Evolutionary conservation across 2,797 vertebrate genomes (phyloP).

Genomic region (Pelodytes ibericus): DNA sequence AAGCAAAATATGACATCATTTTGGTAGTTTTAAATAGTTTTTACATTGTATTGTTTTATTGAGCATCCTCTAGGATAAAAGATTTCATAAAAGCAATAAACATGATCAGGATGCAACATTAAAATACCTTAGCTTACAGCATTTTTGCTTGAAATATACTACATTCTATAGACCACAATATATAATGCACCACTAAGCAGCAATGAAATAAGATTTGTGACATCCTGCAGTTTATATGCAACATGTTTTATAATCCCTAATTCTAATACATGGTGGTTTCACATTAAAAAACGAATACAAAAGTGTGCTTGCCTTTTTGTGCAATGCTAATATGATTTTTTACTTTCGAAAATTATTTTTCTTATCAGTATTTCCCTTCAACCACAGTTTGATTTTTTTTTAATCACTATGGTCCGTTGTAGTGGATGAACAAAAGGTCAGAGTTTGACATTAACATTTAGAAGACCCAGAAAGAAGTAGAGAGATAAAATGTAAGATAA

Average conservation of each 20-base stretch:
- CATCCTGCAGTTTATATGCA: background rate
- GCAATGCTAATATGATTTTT: constrained; percentile 1
- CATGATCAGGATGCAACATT: no score
- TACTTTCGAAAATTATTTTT: constrained; percentile 23
- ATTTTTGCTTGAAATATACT: no score
- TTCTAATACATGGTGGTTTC: background rate
- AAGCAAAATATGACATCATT: no score
- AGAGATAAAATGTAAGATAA: constrained; percentile 20
- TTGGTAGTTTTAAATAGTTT: no score
- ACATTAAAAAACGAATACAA: background rate
- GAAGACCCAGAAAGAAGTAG: constrained; percentile 12
- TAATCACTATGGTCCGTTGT: constrained; percentile 28
- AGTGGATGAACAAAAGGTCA: constrained; percentile 43
- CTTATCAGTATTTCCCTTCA: constrained; percentile 15
- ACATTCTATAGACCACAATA: no score
- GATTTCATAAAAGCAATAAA: no score
- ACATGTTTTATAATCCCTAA: background rate
- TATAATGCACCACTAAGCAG: no score
- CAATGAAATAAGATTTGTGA: no score
- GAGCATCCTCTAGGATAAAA: no score
- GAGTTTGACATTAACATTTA: constrained; percentile 51
- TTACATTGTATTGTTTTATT: no score
- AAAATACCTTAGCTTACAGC: no score
- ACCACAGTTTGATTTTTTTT: constrained; percentile 16
- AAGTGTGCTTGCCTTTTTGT: background rate